Base-by-base conservation (phyloP, 2,888 invertebrate genomes). In the Tinea pellionella region DNA sequence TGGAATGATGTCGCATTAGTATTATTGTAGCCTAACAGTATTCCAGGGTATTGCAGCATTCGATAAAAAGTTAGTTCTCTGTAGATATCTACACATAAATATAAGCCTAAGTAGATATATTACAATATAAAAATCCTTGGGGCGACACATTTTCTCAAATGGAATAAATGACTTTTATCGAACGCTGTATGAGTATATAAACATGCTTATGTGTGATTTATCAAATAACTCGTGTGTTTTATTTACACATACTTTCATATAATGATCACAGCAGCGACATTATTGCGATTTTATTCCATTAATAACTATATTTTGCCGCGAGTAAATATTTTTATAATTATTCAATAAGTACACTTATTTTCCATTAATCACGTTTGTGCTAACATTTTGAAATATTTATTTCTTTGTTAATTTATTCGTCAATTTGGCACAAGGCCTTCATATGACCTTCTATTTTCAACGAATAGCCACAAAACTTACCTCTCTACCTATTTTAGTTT, bases 381-480 rank as follows among this genome's bases (percentile, higher is more conserved):
- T 18, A 19, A 19, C 12, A 51, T 16, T 32, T 42, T 47, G 1
- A 47, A 6, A 15, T 47, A 15, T 16, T 47, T 47, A 16, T 51
- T 51, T 16, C 1, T 53, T 53, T 12, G 24, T 19, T 70, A 69
- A 72, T 68, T 71, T 73, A 72, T 80, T 82, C 75, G 81, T 78
- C 67, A 81, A 80, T 78, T 73, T 63, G 62, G 61, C 70, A 69
- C 69, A 71, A 73, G 74, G 73, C 73, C 70, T 9, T 53, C 6
- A 3, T 53, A 3, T 24, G 53, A 18, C 53, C 53, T 53, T 53
- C 53, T 12, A 53, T 19, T 19, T 53, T 53, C n/a, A 16, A 47
- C 47, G 47, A 47, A 6, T 15, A 2, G 37, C 9, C 37, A 37
- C 37, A 37, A 37, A 37, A 12, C 37, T 37, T 37, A 37, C n/a